phyloP scores from a whole-genome alignment of 2,888 invertebrate genomes.

The Pachydiplax longipennis region DNA sequence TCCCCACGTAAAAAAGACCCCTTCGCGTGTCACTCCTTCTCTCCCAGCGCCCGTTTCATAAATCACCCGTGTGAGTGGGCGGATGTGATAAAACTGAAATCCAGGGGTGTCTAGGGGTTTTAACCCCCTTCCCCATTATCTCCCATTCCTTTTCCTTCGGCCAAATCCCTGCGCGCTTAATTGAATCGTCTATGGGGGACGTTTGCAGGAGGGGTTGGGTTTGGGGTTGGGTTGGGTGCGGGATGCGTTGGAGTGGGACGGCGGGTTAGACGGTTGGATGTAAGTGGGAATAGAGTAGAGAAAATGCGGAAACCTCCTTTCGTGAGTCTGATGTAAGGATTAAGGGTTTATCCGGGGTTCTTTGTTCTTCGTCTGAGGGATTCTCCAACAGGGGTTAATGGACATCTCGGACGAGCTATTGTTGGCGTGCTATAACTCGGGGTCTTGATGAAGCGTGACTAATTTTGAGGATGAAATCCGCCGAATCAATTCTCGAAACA shows the following conservation, averaged over 20 bases:
- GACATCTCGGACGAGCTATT: too few relatives aligned
- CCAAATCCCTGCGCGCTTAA: background rate
- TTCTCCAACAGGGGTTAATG: too few relatives aligned
- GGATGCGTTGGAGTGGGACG: background rate
- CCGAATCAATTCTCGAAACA: too few relatives aligned
- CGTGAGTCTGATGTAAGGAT: background rate
- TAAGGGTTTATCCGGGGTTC: background rate
- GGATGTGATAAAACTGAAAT: conserved; percentile 30
- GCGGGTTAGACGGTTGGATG: background rate
- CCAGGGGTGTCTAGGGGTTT: background rate
- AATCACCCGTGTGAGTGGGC: conserved; percentile 23
- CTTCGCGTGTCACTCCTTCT: background rate
- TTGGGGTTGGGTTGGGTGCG: background rate
- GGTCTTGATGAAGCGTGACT: too few relatives aligned
- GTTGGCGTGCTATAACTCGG: too few relatives aligned
- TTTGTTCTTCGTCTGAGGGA: too few relatives aligned
- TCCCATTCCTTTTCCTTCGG: background rate
- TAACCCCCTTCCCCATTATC: background rate
- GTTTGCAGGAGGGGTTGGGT: background rate
- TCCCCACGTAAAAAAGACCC: background rate
- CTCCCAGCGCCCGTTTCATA: background rate
- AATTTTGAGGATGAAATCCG: too few relatives aligned
- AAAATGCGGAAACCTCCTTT: background rate
- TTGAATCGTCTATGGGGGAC: background rate
- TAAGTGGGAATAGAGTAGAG: background rate